Conservation (phyloP, 2,888 invertebrate species). For the Labia minor region DNA sequence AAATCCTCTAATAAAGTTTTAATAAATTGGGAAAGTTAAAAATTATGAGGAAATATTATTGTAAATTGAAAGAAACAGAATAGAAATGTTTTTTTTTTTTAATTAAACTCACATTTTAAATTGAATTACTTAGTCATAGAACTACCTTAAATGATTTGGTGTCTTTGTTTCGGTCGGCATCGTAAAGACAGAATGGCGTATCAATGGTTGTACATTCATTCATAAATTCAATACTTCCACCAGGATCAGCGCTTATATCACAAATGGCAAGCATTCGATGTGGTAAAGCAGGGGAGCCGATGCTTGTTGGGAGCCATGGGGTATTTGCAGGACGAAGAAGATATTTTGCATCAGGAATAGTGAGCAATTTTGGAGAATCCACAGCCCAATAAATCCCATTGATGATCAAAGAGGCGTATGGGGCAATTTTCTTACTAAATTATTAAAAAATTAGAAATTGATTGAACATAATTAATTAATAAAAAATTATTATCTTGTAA, state of each 20-base stretch:
- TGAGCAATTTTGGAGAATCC: conserved; percentile 87
- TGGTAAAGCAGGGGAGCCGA: conserved; percentile 77
- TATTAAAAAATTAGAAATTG: too few species aligned
- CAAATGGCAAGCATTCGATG: conserved; percentile 91
- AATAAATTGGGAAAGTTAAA: too few species aligned
- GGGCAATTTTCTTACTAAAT: conserved; percentile 58
- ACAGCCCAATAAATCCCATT: conserved; percentile 99
- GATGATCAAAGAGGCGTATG: conserved; percentile 91
- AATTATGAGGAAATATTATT: too few species aligned
- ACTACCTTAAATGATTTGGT: conserved; percentile 48
- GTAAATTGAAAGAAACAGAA: too few species aligned
- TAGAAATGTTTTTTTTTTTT: background rate
- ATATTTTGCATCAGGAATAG: conserved; percentile 96
- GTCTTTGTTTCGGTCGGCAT: conserved; percentile 95
- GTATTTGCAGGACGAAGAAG: conserved; percentile 77
- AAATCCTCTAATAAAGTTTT: too few species aligned
- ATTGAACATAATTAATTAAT: too few species aligned
- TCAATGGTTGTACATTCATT: conserved; percentile 99
- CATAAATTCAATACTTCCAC: conserved; percentile 98
- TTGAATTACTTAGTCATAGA: background rate
- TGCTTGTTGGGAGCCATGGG: conserved; percentile 85
- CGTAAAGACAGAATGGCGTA: conserved; percentile 97
- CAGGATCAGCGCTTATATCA: conserved; percentile 98
- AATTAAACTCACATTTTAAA: background rate
- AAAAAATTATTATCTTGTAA: too few species aligned